Percentiles rank a stretch among this genome's conserved stretches.
phyloP scores from a whole-genome alignment of 2,113 vertebrate species.

The Chrysochloris asiatica region DNA sequence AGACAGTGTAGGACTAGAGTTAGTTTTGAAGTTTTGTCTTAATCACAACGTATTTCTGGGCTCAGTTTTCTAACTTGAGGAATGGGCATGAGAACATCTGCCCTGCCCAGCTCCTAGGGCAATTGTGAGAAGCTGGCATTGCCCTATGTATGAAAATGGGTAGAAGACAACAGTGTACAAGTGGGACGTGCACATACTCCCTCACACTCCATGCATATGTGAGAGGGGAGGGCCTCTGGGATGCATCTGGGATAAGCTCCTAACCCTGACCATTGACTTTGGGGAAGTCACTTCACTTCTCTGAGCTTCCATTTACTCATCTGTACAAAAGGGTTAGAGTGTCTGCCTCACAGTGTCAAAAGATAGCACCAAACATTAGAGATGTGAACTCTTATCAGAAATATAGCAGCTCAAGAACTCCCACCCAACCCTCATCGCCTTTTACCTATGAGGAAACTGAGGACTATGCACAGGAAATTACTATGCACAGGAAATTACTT shows the following conservation, averaged over 20 bases:
- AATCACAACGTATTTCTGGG: background rate
- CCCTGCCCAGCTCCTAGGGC: background rate
- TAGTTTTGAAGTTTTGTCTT: background rate
- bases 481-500: constrained; percentile 43
- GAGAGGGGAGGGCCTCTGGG: background rate
- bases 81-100: background rate
- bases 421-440: background rate
- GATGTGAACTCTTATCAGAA: background rate
- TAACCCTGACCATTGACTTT: background rate
- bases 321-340: background rate
- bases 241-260: background rate
- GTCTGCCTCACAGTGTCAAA: background rate
- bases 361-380: background rate
- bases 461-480: constrained; percentile 17
- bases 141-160: background rate
- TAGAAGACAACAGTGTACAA: background rate
- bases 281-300: constrained; percentile 20
- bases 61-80: background rate
- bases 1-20: background rate
- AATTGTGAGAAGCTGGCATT: background rate
- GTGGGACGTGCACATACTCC: background rate
- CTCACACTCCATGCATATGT: background rate
- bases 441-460: constrained; percentile 13
- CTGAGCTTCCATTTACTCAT: constrained; percentile 1
- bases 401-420: background rate